Evolutionary conservation across 1,140 invertebrate species (phyloP).

Genomic region (Globodera ellingtonae): DNA sequence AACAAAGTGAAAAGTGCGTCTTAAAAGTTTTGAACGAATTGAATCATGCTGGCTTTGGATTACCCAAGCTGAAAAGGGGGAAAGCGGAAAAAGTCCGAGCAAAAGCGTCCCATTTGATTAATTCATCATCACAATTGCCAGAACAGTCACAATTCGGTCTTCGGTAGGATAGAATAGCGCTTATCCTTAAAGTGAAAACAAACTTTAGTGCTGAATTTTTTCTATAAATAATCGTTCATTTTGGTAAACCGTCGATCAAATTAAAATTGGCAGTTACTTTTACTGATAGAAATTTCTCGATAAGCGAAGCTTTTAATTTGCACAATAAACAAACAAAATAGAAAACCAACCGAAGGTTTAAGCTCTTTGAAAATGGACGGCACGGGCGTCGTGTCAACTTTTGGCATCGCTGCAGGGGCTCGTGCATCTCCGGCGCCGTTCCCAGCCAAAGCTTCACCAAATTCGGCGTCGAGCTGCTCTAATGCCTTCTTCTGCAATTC

Average conservation of each 20-base stretch:
- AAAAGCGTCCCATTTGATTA: neutral
- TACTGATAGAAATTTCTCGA: no score
- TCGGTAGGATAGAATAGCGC: constrained; percentile 60
- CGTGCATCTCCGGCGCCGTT: constrained; percentile 18
- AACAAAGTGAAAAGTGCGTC: neutral
- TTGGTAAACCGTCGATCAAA: no score
- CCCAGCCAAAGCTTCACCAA: constrained; percentile 4
- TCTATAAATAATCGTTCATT: no score
- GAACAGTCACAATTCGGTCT: constrained; percentile 54
- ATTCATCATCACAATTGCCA: neutral
- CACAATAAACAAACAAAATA: no score
- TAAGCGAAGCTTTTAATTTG: no score
- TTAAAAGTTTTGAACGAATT: neutral
- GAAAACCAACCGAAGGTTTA: constrained; percentile 51
- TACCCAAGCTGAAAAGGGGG: neutral
- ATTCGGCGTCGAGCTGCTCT: constrained; percentile 47
- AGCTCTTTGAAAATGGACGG: constrained; percentile 65
- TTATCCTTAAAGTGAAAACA: constrained; percentile 40
- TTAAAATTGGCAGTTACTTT: no score
- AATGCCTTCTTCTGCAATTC: constrained; percentile 55
- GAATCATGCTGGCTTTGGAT: neutral
- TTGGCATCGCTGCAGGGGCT: constrained; percentile 41
- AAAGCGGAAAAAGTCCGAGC: neutral
- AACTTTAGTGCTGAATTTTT: no score
- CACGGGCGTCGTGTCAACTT: constrained; percentile 58